These are phyloP conservation scores for Anoura caudifer DNA, from an alignment of 2,113 vertebrate genomes.

Conservation along the genomic window DNA sequence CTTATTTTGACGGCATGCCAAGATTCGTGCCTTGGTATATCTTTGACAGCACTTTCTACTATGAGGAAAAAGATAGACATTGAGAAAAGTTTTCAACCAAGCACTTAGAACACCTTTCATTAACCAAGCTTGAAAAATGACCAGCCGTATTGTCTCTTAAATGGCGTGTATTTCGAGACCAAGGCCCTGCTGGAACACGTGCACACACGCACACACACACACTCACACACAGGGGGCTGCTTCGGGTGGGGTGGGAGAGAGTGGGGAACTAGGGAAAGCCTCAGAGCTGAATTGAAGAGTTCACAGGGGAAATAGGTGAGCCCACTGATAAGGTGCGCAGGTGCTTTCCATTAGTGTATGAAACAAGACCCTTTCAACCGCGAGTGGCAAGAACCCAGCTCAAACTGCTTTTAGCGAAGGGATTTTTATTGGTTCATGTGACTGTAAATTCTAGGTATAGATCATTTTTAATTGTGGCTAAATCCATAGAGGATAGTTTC, in stretches of 20 bases:
- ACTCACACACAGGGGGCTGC: not conserved
- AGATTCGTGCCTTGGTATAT: not conserved
- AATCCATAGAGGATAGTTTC: not conserved
- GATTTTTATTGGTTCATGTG: not conserved
- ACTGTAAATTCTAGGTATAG: not conserved
- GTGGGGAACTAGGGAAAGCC: not conserved
- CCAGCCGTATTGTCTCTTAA: not conserved
- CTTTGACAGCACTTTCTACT: not conserved
- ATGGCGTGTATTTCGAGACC: not conserved
- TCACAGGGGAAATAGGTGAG: not conserved
- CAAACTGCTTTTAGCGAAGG: not conserved
- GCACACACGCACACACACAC: not conserved
- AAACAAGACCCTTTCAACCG: not conserved
- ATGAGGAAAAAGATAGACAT: not conserved
- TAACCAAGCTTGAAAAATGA: not conserved
- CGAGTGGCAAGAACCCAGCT: not conserved
- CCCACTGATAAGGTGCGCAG: not conserved
- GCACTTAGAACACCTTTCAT: not conserved
- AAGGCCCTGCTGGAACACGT: not conserved
- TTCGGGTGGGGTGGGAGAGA: not conserved
- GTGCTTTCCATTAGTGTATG: not conserved
- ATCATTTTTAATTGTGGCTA: not conserved
- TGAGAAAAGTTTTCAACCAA: not conserved
- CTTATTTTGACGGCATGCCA: constrained; percentile 6
- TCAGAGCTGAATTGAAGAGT: not conserved